Evolutionary conservation across 2,113 vertebrate genomes (phyloP), one percentile per base, ranked within the genome.

Genomic region (Sturnira hondurensis): DNA sequence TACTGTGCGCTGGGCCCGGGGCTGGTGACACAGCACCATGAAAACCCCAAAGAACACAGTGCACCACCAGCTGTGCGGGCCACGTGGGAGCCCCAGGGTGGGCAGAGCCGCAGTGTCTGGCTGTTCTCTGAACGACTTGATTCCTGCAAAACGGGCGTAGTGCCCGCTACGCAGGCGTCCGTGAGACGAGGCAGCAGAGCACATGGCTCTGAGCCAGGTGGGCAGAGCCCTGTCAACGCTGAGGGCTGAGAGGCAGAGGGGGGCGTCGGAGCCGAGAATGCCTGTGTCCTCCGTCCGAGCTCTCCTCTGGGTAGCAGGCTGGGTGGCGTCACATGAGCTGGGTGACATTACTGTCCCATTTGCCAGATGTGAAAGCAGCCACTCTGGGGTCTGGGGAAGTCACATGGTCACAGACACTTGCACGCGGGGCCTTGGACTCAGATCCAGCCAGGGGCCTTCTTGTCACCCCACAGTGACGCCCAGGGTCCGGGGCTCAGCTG

Each of bases 171-270:
- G n/a, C 4, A 24, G 71, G 45, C 4, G 6, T 19, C 7, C 1
- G 13, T 16, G 41, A 20, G 28, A 24, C 4, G 5, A 41, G 54
- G 74, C 2, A 4, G 0, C 20, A 16, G 15, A 6, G 43, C 38
- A 5, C 10, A 15, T 1, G 15, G 54, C 71, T 28, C 12, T 8
- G 63, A 0, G 47, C 86, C 67, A 12, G 45, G 67, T 0, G 0
- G 19, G n/a, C n/a, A 14, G 15, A 0, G 38, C 67, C 43, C 41
- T 16, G 73, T 12, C 43, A 12, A 19, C 16, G 76, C 52, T 5
- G 54, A 28, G 45, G 22, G 45, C 43, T 7, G 28, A 38, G 13
- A 1, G 5, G 47, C 38, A 9, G 16, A 28, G n/a, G 56, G n/a
- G 5, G 31, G 36, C 1, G 1, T 3, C 16, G 16, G 7, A 4